Percentiles rank a stretch among this genome's conserved stretches.
phyloP scores from a whole-genome alignment of 2,888 invertebrate species.

The Ceraclea dissimilis region DNA sequence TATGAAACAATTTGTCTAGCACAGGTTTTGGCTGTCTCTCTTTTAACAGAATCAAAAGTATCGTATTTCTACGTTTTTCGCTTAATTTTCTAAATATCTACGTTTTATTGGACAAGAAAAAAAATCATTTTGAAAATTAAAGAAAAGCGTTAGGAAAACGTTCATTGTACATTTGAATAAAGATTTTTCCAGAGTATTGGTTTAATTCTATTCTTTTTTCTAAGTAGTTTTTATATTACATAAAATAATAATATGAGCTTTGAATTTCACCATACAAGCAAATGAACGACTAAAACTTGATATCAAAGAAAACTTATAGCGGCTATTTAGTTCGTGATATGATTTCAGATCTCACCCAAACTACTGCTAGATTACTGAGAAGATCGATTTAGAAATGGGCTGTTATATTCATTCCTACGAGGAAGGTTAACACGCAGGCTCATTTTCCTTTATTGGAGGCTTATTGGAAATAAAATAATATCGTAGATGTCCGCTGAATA shows the following conservation, averaged over 20 bases:
- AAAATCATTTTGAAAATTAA: too few relatives aligned
- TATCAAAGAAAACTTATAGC: constrained; percentile 5
- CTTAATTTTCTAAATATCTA: too few relatives aligned
- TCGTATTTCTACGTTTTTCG: too few relatives aligned
- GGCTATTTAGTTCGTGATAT: constrained; percentile 3
- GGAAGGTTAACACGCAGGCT: neutral
- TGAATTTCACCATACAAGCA: neutral
- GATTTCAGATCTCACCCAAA: constrained; percentile 3
- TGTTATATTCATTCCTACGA: neutral
- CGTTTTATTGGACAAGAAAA: too few relatives aligned
- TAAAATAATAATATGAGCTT: neutral
- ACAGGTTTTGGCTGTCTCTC: too few relatives aligned
- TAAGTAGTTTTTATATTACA: too few relatives aligned
- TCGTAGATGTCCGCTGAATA: constrained; percentile 4
- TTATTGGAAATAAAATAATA: constrained; percentile 8
- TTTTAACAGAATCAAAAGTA: too few relatives aligned
- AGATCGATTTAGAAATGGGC: constrained; percentile 5
- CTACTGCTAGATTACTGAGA: neutral
- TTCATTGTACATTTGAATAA: too few relatives aligned
- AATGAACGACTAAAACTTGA: constrained; percentile 1
- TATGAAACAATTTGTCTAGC: too few relatives aligned
- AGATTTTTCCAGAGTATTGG: too few relatives aligned
- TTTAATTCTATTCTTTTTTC: too few relatives aligned
- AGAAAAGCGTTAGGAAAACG: too few relatives aligned
- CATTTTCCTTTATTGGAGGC: constrained; percentile 1